Percentiles rank a stretch among this genome's conserved stretches.
Evolutionary conservation across 1,140 invertebrate genomes (phyloP).

Genomic region (Matsumurasca onukii): DNA sequence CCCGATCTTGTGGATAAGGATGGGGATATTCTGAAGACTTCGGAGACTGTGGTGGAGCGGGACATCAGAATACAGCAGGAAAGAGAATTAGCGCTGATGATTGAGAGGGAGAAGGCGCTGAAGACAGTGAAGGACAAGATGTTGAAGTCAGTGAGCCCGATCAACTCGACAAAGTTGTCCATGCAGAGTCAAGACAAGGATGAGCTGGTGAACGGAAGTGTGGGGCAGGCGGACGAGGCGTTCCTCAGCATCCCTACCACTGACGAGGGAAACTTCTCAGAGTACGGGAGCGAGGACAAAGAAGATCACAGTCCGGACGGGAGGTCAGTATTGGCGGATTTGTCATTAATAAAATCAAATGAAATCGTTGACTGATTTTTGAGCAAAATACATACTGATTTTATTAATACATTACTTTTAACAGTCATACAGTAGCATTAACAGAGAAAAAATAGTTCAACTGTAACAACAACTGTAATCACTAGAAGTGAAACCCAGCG

Average conservation of each 20-base stretch:
- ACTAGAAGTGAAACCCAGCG: too few species aligned
- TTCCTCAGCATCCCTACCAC: slow-evolving; percentile 44
- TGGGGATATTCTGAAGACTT: not conserved
- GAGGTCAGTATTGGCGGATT: not conserved
- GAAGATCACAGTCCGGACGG: slow-evolving; percentile 44
- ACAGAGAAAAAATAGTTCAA: too few species aligned
- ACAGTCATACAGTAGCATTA: too few species aligned
- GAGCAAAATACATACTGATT: too few species aligned
- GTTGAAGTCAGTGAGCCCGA: not conserved
- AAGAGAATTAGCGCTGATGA: slow-evolving; percentile 46
- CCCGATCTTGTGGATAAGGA: not conserved
- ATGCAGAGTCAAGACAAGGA: not conserved
- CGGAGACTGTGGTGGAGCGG: slow-evolving; percentile 48
- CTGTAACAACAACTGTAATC: too few species aligned
- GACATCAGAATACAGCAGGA: slow-evolving; percentile 49
- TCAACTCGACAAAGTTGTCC: not conserved
- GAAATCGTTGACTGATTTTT: too few species aligned
- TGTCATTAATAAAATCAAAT: too few species aligned
- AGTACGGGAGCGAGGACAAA: slow-evolving; percentile 45
- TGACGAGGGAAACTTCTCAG: slow-evolving; percentile 48
- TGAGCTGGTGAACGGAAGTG: not conserved
- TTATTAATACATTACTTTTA: too few species aligned
- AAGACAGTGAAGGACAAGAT: not conserved
- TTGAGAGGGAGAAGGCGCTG: slow-evolving; percentile 38
- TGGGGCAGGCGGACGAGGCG: slow-evolving; percentile 35